A percentile compares a stretch with the other conserved stretches of the same genome.
Evolutionary conservation across 1,140 invertebrate genomes (phyloP).

Genomic region (Pseudomyrmex sp.): DNA sequence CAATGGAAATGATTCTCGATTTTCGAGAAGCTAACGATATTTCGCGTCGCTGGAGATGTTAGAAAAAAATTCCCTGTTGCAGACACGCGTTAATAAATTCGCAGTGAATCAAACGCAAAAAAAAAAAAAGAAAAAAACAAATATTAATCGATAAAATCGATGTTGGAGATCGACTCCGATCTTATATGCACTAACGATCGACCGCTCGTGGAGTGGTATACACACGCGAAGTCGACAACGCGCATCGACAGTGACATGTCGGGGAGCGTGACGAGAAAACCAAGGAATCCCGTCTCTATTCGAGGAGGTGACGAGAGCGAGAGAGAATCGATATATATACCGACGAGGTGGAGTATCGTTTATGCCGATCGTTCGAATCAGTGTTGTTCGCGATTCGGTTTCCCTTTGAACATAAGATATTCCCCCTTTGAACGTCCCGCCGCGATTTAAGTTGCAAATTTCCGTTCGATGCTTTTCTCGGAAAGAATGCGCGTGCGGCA

Average conservation of each 20-base stretch:
- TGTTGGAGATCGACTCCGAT: background rate
- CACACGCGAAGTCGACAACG: conserved; percentile 67
- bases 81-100: no score
- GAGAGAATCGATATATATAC: conserved; percentile 49
- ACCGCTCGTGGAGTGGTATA: conserved; percentile 71
- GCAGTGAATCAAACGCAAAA: no score
- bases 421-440: conserved; percentile 39
- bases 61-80: no score
- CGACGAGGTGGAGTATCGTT: conserved; percentile 61
- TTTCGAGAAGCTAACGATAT: background rate
- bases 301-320: conserved; percentile 55
- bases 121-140: background rate
- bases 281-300: conserved; percentile 49
- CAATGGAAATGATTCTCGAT: background rate
- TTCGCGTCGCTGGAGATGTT: no score
- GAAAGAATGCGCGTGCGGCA: background rate
- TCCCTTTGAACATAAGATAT: conserved; percentile 51
- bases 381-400: conserved; percentile 57
- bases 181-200: conserved; percentile 56
- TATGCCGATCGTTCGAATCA: conserved; percentile 67
- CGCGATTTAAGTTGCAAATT: conserved; percentile 46
- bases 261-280: conserved; percentile 78
- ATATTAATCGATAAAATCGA: background rate
- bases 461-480: background rate
- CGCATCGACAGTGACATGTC: conserved; percentile 75